These are phyloP conservation scores for Acromyrmex echinatior DNA, from an alignment of 1,140 invertebrate genomes.

Conservation along the genomic window DNA sequence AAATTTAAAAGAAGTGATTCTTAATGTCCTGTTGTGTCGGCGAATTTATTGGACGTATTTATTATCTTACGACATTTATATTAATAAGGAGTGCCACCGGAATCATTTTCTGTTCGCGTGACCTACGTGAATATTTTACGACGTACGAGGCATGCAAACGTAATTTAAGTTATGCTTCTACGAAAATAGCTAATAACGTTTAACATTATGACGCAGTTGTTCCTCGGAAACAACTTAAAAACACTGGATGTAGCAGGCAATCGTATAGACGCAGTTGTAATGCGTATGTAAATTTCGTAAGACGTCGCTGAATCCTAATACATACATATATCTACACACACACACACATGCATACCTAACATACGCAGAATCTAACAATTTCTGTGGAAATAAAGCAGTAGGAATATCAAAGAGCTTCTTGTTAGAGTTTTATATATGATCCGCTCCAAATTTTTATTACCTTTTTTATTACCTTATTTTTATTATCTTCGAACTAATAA, in stretches of 20 bases:
- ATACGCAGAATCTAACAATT: slow-evolving; percentile 31
- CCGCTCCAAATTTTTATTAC: background rate
- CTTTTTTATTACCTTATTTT: background rate
- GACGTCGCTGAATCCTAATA: slow-evolving; percentile 5
- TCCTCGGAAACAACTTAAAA: slow-evolving; percentile 26
- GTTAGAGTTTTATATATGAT: slow-evolving; percentile 6
- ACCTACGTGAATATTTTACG: slow-evolving; percentile 23
- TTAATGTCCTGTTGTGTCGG: slow-evolving; percentile 20
- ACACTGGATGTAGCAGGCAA: slow-evolving; percentile 33
- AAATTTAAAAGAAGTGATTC: slow-evolving; percentile 23
- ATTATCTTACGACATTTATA: slow-evolving; percentile 27
- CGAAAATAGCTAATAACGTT: slow-evolving; percentile 51
- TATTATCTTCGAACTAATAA: background rate
- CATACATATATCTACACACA: background rate
- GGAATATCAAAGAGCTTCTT: background rate
- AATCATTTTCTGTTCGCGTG: slow-evolving; percentile 39
- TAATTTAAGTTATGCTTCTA: slow-evolving; percentile 53
- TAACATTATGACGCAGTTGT: slow-evolving; percentile 44
- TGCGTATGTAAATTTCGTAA: slow-evolving; percentile 51
- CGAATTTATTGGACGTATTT: slow-evolving; percentile 13
- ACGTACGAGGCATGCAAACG: background rate
- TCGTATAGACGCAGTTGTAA: slow-evolving; percentile 43
- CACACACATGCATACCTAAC: no score
- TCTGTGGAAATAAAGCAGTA: background rate
- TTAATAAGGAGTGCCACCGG: slow-evolving; percentile 40